A percentile compares a stretch with the other conserved stretches of the same genome.
Evolutionary conservation across 37 sponge, comb jelly and placozoan genomes (phyloP).

Genomic region (Oscarella lobularis): DNA sequence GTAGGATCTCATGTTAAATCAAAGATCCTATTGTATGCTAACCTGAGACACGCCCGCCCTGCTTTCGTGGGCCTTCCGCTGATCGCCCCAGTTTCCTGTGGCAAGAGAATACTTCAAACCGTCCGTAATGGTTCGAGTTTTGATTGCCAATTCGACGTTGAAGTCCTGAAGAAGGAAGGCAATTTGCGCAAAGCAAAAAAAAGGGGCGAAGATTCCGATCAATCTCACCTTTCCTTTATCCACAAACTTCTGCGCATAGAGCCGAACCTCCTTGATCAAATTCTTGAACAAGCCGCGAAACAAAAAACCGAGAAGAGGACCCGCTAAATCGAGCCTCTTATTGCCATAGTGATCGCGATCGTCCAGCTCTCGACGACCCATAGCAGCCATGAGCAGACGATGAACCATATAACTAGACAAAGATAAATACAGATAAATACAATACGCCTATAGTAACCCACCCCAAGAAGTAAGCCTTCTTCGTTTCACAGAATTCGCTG

Average conservation of each 20-base stretch:
- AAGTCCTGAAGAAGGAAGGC: too few species aligned
- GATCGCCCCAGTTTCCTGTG: constrained; percentile 99
- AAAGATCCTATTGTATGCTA: constrained; percentile 13
- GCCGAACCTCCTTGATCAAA: constrained; percentile 88
- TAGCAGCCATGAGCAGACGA: constrained; percentile 81
- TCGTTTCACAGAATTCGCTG: constrained; percentile 98
- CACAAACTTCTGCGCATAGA: constrained; percentile 92
- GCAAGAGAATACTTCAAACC: constrained; percentile 97
- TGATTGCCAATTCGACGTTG: constrained; percentile 88
- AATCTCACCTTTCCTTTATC: constrained; percentile 88
- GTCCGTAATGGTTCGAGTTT: constrained; percentile 88
- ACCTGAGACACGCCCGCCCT: constrained; percentile 99
- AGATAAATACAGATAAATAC: not conserved
- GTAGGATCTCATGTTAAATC: not conserved
- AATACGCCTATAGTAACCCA: constrained; percentile 11
- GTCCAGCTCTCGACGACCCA: constrained; percentile 92
- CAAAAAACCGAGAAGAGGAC: constrained; percentile 88
- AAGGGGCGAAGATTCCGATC: too few species aligned
- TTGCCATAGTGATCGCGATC: constrained; percentile 99
- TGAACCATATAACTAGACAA: constrained; percentile 92
- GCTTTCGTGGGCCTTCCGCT: constrained; percentile 95
- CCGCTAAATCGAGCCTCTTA: constrained; percentile 97
- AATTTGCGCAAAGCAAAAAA: too few species aligned
- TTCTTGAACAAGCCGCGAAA: constrained; percentile 96
- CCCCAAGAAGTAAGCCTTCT: constrained; percentile 99